Percentiles rank a stretch among this genome's conserved stretches.
Conservation (phyloP, 2,797 vertebrate genomes). For the Yasuhikotakia modesta region DNA sequence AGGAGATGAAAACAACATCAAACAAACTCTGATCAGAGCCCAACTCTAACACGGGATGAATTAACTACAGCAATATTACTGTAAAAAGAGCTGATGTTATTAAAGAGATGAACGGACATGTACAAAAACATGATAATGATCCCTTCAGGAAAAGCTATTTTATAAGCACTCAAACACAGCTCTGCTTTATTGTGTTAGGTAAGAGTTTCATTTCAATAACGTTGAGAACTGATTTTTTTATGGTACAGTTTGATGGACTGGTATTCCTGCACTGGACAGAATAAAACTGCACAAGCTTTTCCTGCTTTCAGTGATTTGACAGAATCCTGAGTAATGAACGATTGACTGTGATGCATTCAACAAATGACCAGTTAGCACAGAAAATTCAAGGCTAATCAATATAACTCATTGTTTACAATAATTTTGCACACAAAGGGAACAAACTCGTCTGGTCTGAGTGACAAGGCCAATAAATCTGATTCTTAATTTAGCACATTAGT, state of each 20-base stretch:
- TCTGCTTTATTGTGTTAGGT: not conserved
- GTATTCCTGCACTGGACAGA: no score
- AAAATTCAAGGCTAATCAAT: constrained; percentile 56
- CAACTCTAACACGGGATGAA: constrained; percentile 5
- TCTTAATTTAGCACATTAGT: constrained; percentile 32
- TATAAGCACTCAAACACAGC: not conserved
- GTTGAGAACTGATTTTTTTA: constrained; percentile 4
- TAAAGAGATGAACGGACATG: constrained; percentile 6
- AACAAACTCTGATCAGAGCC: not conserved
- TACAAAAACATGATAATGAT: constrained; percentile 32
- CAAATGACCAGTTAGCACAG: constrained; percentile 34
- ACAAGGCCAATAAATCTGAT: constrained; percentile 42
- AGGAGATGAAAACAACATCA: not conserved
- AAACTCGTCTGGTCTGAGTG: constrained; percentile 33
- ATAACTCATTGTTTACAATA: constrained; percentile 51
- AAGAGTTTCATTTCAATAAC: constrained; percentile 23
- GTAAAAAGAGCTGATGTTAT: not conserved
- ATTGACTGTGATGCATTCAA: constrained; percentile 33
- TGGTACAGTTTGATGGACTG: not conserved
- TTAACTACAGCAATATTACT: constrained; percentile 14
- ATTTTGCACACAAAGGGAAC: constrained; percentile 47
- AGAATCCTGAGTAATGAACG: constrained; percentile 30
- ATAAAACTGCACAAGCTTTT: no score
- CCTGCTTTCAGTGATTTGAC: constrained; percentile 24
- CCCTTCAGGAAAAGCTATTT: constrained; percentile 7